Base-by-base conservation (phyloP, 1,140 invertebrate genomes). In the Scaptomyza pallida region DNA sequence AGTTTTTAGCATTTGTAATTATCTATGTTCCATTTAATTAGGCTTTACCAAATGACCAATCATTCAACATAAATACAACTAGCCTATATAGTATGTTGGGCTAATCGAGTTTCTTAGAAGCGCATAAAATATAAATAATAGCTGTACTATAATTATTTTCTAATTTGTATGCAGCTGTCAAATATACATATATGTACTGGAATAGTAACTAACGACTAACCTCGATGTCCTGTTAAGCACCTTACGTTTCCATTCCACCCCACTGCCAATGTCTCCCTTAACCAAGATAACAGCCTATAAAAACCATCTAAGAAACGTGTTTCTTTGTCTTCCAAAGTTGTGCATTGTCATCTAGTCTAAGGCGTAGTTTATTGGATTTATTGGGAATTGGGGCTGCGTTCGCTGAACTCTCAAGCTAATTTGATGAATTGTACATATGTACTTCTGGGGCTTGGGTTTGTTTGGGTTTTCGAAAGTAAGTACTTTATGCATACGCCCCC, bases 101-200 rank as follows among this genome's bases (percentile, higher is more conserved):
- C 71, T 72, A 75, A 76, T 80, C 72, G 72, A 75, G 26, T 59
- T 75, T 48, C 54, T 10, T 15, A 45, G 52, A 44, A 57, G 26
- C 26, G n/a, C 21, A 52, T 52, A 65, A 45, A 57, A 48, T 12
- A 59, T 64, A 72, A 67, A 47, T 71, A 64, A 54, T 43, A 13
- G 33, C 35, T 30, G 41, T 40, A 40, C 56, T 35, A 62, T 57
- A 86, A 86, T 86, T 86, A 86, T 86, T 75, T 88, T 86, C 82
- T 67, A 86, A 86, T 86, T 86, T 86, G 63, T 78, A 62, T 74
- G 40, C 51, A 45, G 56, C 40, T 45, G 45, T 44, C 41, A 63
- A 68, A 60, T 62, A 21, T 26, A 21, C 8, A n/a, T 13, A 30
- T 30, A 6, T 30, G 2, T 50, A 21, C 13, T 62, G 30, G 41